Base-by-base conservation (phyloP, 2,797 vertebrate species). In the Sebastes trivittatus region DNA sequence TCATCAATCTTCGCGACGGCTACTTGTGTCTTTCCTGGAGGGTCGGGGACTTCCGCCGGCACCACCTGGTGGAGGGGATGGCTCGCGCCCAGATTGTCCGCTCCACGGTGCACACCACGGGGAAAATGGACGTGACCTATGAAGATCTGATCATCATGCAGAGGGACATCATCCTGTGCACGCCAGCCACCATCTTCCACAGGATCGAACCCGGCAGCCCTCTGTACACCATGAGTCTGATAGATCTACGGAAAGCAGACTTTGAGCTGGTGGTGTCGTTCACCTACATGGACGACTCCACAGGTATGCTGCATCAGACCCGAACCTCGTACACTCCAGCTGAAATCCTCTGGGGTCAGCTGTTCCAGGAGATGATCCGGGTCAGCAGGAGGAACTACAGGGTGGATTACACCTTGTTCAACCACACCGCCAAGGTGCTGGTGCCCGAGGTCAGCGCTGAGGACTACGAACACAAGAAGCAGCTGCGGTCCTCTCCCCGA, bases 261-360 rank as follows among this genome's bases (percentile, higher is more conserved):
- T 99, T 99, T 8, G 98, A 99, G 89, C 94, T 99, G 78, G 90
- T 99, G 91, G 97, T 99, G 79, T 97, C 97, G 0, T 99, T 99
- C 10, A 97, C 97, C 80, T 99, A 99, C 87, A 98, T 96, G 0
- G 98, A 98, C 0, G 98, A 99, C 89, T 97, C 97, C 60, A 98
- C 97, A 0, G 98, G 98, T 0, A 98, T 97, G 0, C 96, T 98
- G 5, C 98, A 99, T 84, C 98, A 99, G 87, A 98, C 97, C 4
- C 95, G 98, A 23, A 98, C 97, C 42, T 99, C 98, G 0, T 99
- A 98, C n/a, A 92, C 96, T 0, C 96, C 97, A 3, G 76, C 94
- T 0, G 98, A 99, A 86, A 98, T 99, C 75, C 95, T 97, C 20
- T 99, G 98, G 98, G 98, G 98, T 16, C 96, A 97, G 22, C 86